These are phyloP conservation scores for Acrocephalus kingi DNA, from an alignment of 2,113 vertebrate species.

Conservation along the genomic window DNA sequence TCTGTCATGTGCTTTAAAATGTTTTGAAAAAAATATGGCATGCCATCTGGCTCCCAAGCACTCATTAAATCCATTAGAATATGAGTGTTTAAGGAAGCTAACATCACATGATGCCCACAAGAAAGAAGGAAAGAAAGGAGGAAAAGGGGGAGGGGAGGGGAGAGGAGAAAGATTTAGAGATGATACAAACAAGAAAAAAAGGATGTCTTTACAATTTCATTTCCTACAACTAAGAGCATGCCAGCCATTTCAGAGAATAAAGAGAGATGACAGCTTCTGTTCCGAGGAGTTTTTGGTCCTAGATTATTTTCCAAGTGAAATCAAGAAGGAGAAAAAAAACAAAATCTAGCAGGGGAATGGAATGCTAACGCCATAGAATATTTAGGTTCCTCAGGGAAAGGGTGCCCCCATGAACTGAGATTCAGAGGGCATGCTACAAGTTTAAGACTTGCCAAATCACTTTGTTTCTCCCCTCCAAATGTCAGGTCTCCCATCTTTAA, in stretches of 20 bases:
- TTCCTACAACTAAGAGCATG: neutral
- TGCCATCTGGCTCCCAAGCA: conserved; percentile 14
- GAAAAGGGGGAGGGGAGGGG: too few species aligned
- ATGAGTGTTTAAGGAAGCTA: neutral
- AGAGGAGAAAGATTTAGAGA: neutral
- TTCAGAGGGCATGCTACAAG: neutral
- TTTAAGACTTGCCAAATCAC: neutral
- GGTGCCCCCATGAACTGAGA: neutral
- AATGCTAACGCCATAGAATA: neutral
- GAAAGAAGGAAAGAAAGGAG: neutral
- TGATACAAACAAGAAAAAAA: neutral
- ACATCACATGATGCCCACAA: neutral
- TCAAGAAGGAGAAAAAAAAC: neutral
- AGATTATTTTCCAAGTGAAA: neutral
- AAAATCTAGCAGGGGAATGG: neutral
- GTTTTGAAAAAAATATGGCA: conserved; percentile 26
- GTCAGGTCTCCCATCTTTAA: neutral
- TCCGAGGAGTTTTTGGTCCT: neutral
- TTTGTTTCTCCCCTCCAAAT: neutral
- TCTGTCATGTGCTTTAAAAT: conserved; percentile 8
- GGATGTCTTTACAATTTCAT: neutral
- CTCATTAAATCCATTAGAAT: conserved; percentile 14
- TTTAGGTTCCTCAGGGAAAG: neutral
- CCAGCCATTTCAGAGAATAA: neutral
- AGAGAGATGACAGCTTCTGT: neutral